These are phyloP conservation scores for Ephydatia muelleri DNA, from an alignment of 37 sponge, comb jelly and placozoan species.

Conservation along the genomic window DNA sequence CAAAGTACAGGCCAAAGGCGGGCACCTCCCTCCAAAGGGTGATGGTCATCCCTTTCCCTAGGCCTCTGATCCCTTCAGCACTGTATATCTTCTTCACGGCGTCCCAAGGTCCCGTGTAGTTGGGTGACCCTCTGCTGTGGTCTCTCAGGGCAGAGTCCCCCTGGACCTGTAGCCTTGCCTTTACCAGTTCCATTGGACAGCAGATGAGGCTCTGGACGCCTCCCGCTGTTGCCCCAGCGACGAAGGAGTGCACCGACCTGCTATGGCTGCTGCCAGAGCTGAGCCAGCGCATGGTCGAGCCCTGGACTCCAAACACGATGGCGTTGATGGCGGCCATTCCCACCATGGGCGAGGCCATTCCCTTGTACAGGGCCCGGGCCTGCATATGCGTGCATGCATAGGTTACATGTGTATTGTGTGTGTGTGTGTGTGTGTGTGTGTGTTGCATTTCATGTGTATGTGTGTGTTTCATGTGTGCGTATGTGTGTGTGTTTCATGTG, in stretches of 20 bases:
- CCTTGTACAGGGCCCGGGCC: conserved; percentile 55
- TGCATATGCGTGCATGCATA: conserved; percentile 33
- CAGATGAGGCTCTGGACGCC: conserved; percentile 47
- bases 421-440: not conserved
- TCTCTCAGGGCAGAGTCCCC: conserved; percentile 9
- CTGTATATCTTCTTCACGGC: conserved; percentile 33
- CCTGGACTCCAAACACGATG: conserved; percentile 51
- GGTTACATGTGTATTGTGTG: not conserved
- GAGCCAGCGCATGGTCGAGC: conserved; percentile 18
- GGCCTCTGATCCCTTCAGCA: conserved; percentile 36
- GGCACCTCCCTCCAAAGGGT: conserved; percentile 62
- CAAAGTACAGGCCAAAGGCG: conserved; percentile 69
- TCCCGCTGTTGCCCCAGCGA: conserved; percentile 74
- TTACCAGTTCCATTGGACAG: conserved; percentile 59
- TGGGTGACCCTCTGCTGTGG: not conserved
- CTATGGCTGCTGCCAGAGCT: not conserved
- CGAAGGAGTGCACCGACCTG: not conserved
- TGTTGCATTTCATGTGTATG: not conserved
- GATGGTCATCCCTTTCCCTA: conserved; percentile 35
- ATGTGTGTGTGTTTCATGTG: not conserved
- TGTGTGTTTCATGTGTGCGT: not conserved
- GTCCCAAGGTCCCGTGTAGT: conserved; percentile 17
- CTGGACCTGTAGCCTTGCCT: conserved; percentile 67
- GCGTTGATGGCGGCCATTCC: conserved; percentile 61
- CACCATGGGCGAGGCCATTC: conserved; percentile 56